Evolutionary conservation across 23 tunicate species (phyloP).

Genomic region (Trididemnum miniatum): DNA sequence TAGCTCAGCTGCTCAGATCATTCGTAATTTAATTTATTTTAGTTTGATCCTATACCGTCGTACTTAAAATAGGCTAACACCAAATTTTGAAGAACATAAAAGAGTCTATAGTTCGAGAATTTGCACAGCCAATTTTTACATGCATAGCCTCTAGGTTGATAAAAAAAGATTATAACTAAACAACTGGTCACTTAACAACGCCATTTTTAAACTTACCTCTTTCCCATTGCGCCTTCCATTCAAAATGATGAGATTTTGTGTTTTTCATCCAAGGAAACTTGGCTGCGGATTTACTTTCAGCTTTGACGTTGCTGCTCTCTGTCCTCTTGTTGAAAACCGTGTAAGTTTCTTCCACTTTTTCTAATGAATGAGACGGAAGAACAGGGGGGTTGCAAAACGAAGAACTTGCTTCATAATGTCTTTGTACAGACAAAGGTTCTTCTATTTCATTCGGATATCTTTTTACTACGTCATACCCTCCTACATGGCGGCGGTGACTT

Average conservation of each 20-base stretch:
- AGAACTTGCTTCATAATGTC: neutral
- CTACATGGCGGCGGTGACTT: neutral
- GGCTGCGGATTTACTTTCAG: neutral
- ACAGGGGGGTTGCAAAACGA: neutral
- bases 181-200: too few relatives aligned
- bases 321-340: neutral
- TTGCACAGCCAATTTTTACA: too few relatives aligned
- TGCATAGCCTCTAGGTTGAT: too few relatives aligned
- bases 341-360: neutral
- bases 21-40: too few relatives aligned
- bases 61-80: too few relatives aligned
- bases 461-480: neutral
- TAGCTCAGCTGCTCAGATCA: too few relatives aligned
- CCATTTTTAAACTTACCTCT: slow-evolving; percentile 50
- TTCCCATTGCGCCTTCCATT: slow-evolving; percentile 95
- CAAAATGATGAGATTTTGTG: slow-evolving; percentile 88
- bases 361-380: neutral
- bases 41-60: too few relatives aligned
- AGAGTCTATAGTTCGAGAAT: too few relatives aligned
- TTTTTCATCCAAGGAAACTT: slow-evolving; percentile 94
- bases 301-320: neutral
- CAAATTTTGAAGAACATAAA: too few relatives aligned
- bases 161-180: too few relatives aligned
- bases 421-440: neutral
- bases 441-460: neutral